phyloP scores from a whole-genome alignment of 23 tunicate genomes.

The Styela plicata region DNA sequence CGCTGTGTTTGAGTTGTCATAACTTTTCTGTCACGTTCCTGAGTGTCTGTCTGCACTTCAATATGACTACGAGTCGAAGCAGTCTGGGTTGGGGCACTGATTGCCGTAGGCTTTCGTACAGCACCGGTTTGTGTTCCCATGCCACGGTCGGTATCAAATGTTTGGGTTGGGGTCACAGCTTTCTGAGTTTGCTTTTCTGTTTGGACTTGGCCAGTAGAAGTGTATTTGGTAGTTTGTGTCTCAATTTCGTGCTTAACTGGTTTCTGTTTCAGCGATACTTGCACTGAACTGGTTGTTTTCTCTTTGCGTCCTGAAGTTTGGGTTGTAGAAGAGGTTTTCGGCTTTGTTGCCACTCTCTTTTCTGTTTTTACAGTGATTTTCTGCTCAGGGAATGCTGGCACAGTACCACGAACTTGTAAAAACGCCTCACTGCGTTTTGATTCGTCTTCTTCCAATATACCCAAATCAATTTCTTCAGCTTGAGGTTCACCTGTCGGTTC shows the following conservation, averaged over 20 bases:
- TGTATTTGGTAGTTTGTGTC: neutral
- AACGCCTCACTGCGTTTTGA: conserved; percentile 13
- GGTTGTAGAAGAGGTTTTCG: neutral
- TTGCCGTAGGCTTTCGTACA: neutral
- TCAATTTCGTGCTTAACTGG: conserved; percentile 11
- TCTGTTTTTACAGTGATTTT: neutral
- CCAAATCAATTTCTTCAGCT: conserved; percentile 5
- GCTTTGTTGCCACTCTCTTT: neutral
- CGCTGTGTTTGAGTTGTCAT: neutral
- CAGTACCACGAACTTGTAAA: conserved; percentile 16
- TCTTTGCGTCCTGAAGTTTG: conserved; percentile 5
- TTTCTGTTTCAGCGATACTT: neutral
- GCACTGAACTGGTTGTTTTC: conserved; percentile 3
- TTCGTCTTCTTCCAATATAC: neutral
- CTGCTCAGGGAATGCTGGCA: conserved; percentile 12
- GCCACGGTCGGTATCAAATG: neutral
- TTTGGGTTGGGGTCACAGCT: conserved; percentile 3
- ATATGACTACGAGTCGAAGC: neutral
- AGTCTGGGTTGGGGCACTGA: conserved; percentile 18
- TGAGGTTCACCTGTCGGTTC: neutral
- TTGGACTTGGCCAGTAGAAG: neutral
- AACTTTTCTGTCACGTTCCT: neutral
- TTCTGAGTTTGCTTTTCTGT: neutral
- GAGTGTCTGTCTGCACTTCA: conserved; percentile 5
- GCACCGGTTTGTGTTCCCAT: conserved; percentile 17